Conservation (phyloP, 2,888 invertebrate species). For the Cephus sareptanus region DNA sequence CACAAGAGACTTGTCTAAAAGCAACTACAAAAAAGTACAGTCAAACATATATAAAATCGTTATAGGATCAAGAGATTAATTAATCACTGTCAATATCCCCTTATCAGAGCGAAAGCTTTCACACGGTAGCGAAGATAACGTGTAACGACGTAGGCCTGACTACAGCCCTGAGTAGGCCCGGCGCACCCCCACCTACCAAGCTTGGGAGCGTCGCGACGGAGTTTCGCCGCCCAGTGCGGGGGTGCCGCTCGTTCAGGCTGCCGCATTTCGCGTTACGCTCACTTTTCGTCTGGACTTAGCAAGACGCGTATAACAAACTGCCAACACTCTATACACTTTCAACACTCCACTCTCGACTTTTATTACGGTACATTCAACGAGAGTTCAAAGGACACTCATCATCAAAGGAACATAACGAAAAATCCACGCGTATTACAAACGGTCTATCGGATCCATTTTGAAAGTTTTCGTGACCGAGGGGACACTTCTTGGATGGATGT, state of each 20-base stretch:
- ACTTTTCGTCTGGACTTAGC: not conserved
- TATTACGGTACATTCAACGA: not conserved
- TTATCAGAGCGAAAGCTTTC: not conserved
- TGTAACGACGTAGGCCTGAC: not conserved
- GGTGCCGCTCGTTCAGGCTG: constrained; percentile 42
- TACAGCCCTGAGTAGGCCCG: not conserved
- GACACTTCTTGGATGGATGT: not conserved
- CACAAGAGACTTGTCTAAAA: not conserved
- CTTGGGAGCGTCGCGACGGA: constrained; percentile 32
- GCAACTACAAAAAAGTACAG: not conserved
- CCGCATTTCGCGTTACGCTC: constrained; percentile 24
- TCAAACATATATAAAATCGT: not conserved
- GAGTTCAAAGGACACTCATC: not conserved
- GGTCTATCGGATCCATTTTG: not conserved
- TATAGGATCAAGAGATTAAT: not conserved
- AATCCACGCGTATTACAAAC: not conserved
- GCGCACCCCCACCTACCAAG: constrained; percentile 21
- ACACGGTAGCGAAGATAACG: not conserved
- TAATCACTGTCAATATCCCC: not conserved
- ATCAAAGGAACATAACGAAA: not conserved
- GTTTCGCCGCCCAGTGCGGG: constrained; percentile 34
- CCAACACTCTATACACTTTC: not conserved
- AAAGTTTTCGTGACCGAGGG: not conserved
- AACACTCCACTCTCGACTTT: not conserved
- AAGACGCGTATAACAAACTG: not conserved